phyloP scores from a whole-genome alignment of 2,113 vertebrate genomes.

The Phoenicopterus ruber region DNA sequence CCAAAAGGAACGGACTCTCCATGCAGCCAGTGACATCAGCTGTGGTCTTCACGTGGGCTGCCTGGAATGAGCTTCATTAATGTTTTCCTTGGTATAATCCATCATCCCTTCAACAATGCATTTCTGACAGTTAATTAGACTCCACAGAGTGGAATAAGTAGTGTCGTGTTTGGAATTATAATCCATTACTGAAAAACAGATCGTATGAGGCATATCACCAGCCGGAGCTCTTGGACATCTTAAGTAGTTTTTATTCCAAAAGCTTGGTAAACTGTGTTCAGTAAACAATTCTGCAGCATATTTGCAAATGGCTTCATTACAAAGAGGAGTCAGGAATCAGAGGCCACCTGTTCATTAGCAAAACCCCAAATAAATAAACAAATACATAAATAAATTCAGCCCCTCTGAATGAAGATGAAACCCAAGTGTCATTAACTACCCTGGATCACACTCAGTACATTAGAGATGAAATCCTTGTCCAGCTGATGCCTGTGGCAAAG shows the following conservation, averaged over 20 bases:
- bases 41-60: slow-evolving; percentile 45
- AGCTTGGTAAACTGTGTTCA: slow-evolving; percentile 5
- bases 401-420: neutral
- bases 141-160: slow-evolving; percentile 72
- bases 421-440: neutral
- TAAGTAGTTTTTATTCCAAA: slow-evolving; percentile 13
- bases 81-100: slow-evolving; percentile 76
- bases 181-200: slow-evolving; percentile 51
- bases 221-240: slow-evolving; percentile 22
- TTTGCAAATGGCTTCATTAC: neutral
- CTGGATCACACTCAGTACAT: neutral
- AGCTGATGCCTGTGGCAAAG: neutral
- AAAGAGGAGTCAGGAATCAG: neutral
- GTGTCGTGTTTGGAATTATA: slow-evolving; percentile 68
- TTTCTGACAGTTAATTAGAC: slow-evolving; percentile 89
- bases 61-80: slow-evolving; percentile 78
- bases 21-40: slow-evolving; percentile 28
- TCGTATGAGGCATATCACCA: neutral
- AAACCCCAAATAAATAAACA: neutral
- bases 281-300: neutral
- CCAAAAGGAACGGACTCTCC: neutral
- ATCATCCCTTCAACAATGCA: slow-evolving; percentile 81
- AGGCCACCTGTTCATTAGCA: neutral
- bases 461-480: neutral
- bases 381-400: neutral